phyloP scores from a whole-genome alignment of 2,888 invertebrate genomes.

The Theretra japonica region DNA sequence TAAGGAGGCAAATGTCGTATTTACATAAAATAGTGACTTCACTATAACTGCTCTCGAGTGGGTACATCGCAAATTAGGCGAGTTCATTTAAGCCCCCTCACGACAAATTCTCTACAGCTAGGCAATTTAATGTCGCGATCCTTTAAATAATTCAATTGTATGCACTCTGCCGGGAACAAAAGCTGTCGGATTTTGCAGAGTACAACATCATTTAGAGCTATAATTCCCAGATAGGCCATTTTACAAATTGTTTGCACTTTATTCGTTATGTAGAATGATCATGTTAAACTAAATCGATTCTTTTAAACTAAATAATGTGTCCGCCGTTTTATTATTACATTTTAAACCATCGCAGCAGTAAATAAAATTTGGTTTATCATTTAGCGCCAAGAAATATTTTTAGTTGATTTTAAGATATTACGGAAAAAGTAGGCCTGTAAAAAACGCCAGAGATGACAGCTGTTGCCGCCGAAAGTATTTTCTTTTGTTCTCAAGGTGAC shows the following conservation, averaged over 20 bases:
- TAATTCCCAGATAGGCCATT: slow-evolving; percentile 5
- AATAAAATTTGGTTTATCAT: background rate
- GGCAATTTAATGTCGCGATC: slow-evolving; percentile 62
- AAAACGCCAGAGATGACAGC: slow-evolving; percentile 52
- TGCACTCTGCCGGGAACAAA: slow-evolving; percentile 56
- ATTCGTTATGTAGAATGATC: background rate
- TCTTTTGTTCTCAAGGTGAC: slow-evolving; percentile 69
- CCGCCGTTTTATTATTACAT: background rate
- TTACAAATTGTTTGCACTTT: slow-evolving; percentile 19
- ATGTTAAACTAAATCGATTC: background rate
- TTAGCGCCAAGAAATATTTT: background rate
- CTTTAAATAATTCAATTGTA: slow-evolving; percentile 63
- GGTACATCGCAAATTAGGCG: slow-evolving; percentile 20
- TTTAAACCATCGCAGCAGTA: background rate
- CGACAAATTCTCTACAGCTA: slow-evolving; percentile 48
- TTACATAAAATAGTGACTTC: slow-evolving; percentile 12
- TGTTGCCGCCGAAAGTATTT: slow-evolving; percentile 64
- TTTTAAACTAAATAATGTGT: background rate
- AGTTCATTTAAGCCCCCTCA: slow-evolving; percentile 47
- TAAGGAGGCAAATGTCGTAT: slow-evolving; percentile 10
- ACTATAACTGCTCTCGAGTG: slow-evolving; percentile 6
- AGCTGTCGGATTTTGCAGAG: slow-evolving; percentile 54
- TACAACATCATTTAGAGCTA: slow-evolving; percentile 42
- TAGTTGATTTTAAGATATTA: slow-evolving; percentile 21
- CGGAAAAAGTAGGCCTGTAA: slow-evolving; percentile 48